Evolutionary conservation across 2,888 invertebrate species (phyloP).

Genomic region (Drosophila falleni): DNA sequence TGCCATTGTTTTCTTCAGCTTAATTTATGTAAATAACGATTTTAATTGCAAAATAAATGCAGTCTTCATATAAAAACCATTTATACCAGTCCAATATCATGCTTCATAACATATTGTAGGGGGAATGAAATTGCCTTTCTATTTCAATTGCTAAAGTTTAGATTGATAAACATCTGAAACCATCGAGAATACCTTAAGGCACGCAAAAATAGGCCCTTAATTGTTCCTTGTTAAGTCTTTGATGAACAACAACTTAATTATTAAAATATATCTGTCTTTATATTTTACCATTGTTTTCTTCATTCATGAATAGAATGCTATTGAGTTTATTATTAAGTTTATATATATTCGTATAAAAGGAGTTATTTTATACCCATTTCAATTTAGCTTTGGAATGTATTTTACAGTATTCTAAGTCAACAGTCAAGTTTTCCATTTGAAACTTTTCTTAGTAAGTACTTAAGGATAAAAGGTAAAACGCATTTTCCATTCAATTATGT

Average conservation of each 20-base stretch:
- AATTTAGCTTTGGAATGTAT: background rate
- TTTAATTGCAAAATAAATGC: slow-evolving; percentile 4
- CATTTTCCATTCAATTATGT: slow-evolving; percentile 21
- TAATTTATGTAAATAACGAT: background rate
- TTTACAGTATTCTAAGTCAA: background rate
- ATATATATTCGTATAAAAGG: background rate
- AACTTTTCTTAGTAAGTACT: slow-evolving; percentile 9
- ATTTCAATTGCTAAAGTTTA: background rate
- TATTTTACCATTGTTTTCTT: too few relatives aligned
- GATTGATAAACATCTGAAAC: background rate
- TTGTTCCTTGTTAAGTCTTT: background rate
- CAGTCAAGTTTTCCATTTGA: slow-evolving; percentile 3
- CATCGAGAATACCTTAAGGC: too few relatives aligned
- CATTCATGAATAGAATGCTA: background rate
- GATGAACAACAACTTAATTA: background rate
- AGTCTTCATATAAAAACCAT: background rate
- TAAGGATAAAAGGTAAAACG: slow-evolving; percentile 6
- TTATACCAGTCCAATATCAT: background rate
- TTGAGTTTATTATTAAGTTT: background rate
- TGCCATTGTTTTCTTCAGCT: background rate
- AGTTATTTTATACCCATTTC: background rate
- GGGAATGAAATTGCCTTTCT: background rate
- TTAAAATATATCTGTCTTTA: too few relatives aligned
- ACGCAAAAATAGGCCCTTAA: background rate
- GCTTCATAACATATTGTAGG: background rate